Evolutionary conservation across 2,888 invertebrate genomes (phyloP).

Genomic region (Brassicogethes aeneus): DNA sequence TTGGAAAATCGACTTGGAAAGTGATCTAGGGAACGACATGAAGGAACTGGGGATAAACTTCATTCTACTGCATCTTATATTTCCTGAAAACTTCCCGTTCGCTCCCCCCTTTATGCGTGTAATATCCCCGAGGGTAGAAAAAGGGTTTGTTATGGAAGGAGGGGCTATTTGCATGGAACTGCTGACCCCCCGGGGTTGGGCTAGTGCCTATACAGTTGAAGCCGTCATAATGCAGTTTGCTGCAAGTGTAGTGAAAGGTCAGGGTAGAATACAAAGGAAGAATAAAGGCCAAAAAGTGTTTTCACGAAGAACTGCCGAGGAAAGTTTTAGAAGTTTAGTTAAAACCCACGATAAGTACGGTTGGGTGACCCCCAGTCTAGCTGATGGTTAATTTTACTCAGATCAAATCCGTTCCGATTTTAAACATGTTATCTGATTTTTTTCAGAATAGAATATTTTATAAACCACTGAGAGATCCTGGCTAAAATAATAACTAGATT

Average conservation of each 20-base stretch:
- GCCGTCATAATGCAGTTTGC: slow-evolving; percentile 86
- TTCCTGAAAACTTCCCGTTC: slow-evolving; percentile 85
- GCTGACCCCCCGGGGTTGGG: slow-evolving; percentile 80
- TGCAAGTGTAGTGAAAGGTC: slow-evolving; percentile 80
- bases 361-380: slow-evolving; percentile 80
- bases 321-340: slow-evolving; percentile 77
- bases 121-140: slow-evolving; percentile 53
- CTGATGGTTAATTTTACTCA: slow-evolving; percentile 60
- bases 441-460: slow-evolving; percentile 17
- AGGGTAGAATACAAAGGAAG: slow-evolving; percentile 73
- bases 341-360: slow-evolving; percentile 88
- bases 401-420: slow-evolving; percentile 14
- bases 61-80: slow-evolving; percentile 70
- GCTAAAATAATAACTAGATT: too few relatives aligned
- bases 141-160: slow-evolving; percentile 84
- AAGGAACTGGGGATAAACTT: slow-evolving; percentile 63
- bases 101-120: slow-evolving; percentile 74
- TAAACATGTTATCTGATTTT: slow-evolving; percentile 16
- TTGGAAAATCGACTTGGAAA: slow-evolving; percentile 74
- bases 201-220: slow-evolving; percentile 79
- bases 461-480: too few relatives aligned
- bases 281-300: slow-evolving; percentile 71
- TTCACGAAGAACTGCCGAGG: slow-evolving; percentile 72
- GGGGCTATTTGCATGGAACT: slow-evolving; percentile 87
- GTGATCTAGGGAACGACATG: slow-evolving; percentile 75